phyloP scores from a whole-genome alignment of 2,113 vertebrate species.

The Ia io region DNA sequence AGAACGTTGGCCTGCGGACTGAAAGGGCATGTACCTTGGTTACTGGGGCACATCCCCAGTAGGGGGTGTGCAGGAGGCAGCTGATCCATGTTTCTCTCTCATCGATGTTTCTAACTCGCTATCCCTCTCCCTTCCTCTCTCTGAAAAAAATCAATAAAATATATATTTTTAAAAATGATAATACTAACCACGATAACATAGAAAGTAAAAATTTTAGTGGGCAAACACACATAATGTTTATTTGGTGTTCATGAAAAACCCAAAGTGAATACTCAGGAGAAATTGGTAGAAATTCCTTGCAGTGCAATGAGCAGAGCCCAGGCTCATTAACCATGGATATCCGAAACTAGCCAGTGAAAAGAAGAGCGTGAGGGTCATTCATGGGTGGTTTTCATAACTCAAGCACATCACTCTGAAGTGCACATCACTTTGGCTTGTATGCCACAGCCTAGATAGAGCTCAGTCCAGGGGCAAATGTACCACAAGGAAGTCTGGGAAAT shows the following conservation, averaged over 20 bases:
- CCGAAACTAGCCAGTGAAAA: not conserved
- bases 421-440: not conserved
- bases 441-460: not conserved
- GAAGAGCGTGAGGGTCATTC: not conserved
- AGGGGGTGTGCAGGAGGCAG: too few species aligned
- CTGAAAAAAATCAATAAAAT: too few species aligned
- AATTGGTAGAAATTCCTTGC: not conserved
- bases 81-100: too few species aligned
- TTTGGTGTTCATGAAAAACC: not conserved
- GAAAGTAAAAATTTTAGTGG: not conserved
- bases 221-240: not conserved
- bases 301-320: not conserved
- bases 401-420: not conserved
- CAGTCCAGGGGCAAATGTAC: not conserved
- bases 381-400: not conserved
- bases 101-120: too few species aligned
- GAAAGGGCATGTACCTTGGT: too few species aligned
- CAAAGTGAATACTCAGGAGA: not conserved
- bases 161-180: not conserved
- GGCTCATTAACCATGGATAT: not conserved
- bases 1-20: too few species aligned
- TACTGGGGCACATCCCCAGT: too few species aligned
- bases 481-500: not conserved
- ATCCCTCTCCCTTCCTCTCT: too few species aligned
- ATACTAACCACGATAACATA: not conserved